Evolutionary conservation across 2,888 invertebrate species (phyloP).

Genomic region (Drosophila ezoana): DNA sequence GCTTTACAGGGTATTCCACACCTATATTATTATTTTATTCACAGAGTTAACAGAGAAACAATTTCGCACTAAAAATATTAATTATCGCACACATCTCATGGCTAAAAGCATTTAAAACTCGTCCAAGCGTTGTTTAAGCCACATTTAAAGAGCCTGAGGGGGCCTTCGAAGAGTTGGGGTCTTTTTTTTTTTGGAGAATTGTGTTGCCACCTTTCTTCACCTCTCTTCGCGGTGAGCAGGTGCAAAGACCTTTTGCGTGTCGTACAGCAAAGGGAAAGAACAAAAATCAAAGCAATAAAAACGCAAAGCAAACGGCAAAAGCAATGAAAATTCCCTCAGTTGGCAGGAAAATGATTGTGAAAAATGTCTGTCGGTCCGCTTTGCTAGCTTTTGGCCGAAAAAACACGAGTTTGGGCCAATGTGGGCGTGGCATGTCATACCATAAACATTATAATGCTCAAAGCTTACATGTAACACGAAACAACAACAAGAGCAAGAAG

Average conservation of each 20-base stretch:
- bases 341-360: slow-evolving; percentile 5
- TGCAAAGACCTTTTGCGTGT: slow-evolving; percentile 76
- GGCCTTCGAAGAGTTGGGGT: slow-evolving; percentile 13
- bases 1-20: not conserved
- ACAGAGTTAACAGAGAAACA: not conserved
- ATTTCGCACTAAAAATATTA: slow-evolving; percentile 20
- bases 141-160: slow-evolving; percentile 10
- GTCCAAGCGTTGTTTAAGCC: slow-evolving; percentile 11
- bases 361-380: slow-evolving; percentile 11
- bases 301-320: slow-evolving; percentile 28
- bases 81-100: slow-evolving; percentile 12
- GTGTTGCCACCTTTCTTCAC: slow-evolving; percentile 43
- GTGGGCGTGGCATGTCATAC: slow-evolving; percentile 43
- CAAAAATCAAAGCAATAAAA: slow-evolving; percentile 42
- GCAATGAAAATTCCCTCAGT: slow-evolving; percentile 29
- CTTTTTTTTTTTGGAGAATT: slow-evolving; percentile 18
- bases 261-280: slow-evolving; percentile 31
- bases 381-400: slow-evolving; percentile 21
- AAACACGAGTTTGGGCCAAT: slow-evolving; percentile 5
- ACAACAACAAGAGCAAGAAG: slow-evolving; percentile 1
- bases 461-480: slow-evolving; percentile 16
- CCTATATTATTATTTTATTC: not conserved
- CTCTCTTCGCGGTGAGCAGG: slow-evolving; percentile 43
- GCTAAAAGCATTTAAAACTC: slow-evolving; percentile 32
- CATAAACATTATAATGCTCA: slow-evolving; percentile 41